phyloP scores from a whole-genome alignment of 2,888 invertebrate genomes.

The Cerceris rybyensis region DNA sequence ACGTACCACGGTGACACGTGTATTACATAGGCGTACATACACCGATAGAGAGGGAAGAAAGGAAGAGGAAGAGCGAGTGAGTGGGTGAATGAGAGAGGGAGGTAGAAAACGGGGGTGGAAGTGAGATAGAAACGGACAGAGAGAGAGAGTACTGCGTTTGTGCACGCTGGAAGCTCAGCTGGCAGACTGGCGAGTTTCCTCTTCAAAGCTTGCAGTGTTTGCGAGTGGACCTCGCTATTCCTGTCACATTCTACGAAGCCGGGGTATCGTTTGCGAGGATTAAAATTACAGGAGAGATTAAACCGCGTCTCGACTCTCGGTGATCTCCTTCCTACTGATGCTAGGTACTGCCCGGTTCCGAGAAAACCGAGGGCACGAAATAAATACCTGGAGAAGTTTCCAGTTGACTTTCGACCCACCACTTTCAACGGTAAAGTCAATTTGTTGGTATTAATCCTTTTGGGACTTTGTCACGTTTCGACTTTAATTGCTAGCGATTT shows the following conservation, averaged over 20 bases:
- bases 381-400: background rate
- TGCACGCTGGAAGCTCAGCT: background rate
- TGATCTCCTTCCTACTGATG: background rate
- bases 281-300: slow-evolving; percentile 47
- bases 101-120: too few relatives aligned
- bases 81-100: too few relatives aligned
- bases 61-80: too few relatives aligned
- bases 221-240: slow-evolving; percentile 61
- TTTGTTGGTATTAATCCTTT: too few relatives aligned
- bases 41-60: background rate
- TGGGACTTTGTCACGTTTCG: background rate
- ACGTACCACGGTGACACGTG: slow-evolving; percentile 60
- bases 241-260: slow-evolving; percentile 52
- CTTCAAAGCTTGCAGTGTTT: slow-evolving; percentile 60
- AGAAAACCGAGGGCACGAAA: background rate
- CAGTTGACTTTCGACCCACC: too few relatives aligned
- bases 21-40: slow-evolving; percentile 44
- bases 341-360: background rate
- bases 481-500: background rate
- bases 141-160: too few relatives aligned
- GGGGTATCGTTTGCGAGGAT: slow-evolving; percentile 28
- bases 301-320: slow-evolving; percentile 22
- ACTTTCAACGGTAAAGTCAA: too few relatives aligned
- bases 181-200: slow-evolving; percentile 33
- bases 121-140: too few relatives aligned